phyloP scores from a whole-genome alignment of 2,113 vertebrate genomes.

The Callocephalon fimbriatum region DNA sequence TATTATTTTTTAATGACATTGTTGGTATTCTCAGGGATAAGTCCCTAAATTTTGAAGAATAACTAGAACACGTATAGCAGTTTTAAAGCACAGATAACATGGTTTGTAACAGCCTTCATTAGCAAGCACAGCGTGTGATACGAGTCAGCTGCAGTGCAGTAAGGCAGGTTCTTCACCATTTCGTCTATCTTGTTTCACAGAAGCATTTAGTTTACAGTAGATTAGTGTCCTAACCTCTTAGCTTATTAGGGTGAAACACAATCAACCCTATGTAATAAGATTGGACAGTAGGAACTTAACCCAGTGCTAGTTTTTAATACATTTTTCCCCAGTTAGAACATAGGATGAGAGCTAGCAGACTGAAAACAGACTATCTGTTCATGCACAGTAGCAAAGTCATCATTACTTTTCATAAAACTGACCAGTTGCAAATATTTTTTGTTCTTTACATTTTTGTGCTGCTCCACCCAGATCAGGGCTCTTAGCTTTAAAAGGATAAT shows the following conservation, averaged over 20 bases:
- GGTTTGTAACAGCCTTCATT: not conserved
- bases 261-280: slow-evolving; percentile 59
- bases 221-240: slow-evolving; percentile 72
- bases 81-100: not conserved
- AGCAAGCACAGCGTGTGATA: not conserved
- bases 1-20: not conserved
- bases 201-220: slow-evolving; percentile 32
- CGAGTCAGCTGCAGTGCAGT: not conserved
- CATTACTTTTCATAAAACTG: not conserved
- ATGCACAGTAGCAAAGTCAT: not conserved
- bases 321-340: not conserved
- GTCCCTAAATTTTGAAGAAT: not conserved
- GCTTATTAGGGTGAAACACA: slow-evolving; percentile 67
- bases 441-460: not conserved
- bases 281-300: slow-evolving; percentile 61
- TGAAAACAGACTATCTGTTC: not conserved
- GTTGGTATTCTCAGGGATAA: not conserved
- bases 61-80: not conserved
- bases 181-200: slow-evolving; percentile 32
- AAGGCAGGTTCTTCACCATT: not conserved
- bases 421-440: not conserved
- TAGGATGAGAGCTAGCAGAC: not conserved
- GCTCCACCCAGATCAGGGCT: not conserved
- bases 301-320: slow-evolving; percentile 27
- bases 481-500: not conserved